Evolutionary conservation across 2,797 vertebrate genomes (phyloP).

Genomic region (Lophius americanus): DNA sequence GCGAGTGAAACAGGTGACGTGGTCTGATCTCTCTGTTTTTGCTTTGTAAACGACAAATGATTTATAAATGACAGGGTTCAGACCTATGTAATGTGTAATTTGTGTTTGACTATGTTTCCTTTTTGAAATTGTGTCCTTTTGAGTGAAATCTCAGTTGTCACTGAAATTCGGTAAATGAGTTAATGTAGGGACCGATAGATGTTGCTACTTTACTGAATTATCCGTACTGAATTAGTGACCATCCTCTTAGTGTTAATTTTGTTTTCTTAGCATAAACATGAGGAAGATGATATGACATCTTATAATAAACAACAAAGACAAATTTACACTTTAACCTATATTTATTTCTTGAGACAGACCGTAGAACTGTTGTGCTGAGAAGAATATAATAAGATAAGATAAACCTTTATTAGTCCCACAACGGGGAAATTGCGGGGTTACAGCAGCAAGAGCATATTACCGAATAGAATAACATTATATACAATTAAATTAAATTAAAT

Average conservation of each 20-base stretch:
- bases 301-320: constrained; percentile 6
- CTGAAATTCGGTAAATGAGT: no score
- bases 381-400: no score
- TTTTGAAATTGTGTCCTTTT: constrained; percentile 17
- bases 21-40: not conserved
- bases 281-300: not conserved
- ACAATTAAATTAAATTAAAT: no score
- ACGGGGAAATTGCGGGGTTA: no score
- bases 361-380: not conserved
- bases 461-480: no score
- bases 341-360: not conserved
- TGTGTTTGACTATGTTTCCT: constrained; percentile 5
- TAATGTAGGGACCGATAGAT: no score
- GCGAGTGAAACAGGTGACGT: constrained; percentile 91
- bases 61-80: constrained; percentile 1
- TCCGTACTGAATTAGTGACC: no score
- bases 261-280: not conserved
- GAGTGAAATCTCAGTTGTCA: constrained; percentile 6
- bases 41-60: not conserved
- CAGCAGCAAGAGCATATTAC: no score
- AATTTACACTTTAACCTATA: not conserved
- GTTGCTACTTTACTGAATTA: no score
- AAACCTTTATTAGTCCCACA: no score
- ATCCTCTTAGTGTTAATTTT: no score
- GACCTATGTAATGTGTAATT: constrained; percentile 7